Percentiles rank a stretch among this genome's conserved stretches.
Evolutionary conservation across 2,888 invertebrate species (phyloP).

Genomic region (Harmothoe impar): DNA sequence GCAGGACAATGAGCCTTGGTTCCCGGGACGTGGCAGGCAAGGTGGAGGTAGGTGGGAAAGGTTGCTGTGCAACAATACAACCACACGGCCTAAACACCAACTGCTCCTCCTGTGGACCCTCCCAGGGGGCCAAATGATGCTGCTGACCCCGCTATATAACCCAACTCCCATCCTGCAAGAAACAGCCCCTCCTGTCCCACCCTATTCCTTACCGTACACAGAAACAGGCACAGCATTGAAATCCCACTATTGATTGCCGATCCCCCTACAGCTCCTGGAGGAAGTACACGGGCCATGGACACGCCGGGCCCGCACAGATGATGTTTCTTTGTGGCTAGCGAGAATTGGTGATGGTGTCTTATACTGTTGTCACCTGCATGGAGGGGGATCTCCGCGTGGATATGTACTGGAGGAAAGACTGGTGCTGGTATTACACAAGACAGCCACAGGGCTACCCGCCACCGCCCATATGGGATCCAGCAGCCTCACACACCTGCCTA

Average conservation of each 20-base stretch:
- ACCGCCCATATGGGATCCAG: too few species aligned
- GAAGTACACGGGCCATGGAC: background rate
- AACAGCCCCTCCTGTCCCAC: background rate
- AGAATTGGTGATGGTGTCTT: background rate
- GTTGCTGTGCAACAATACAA: background rate
- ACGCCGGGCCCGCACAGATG: background rate
- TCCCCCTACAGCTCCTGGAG: background rate
- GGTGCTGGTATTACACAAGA: background rate
- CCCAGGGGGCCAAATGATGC: background rate
- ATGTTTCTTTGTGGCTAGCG: background rate
- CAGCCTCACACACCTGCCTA: too few species aligned
- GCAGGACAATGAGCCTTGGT: background rate
- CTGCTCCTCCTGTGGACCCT: background rate
- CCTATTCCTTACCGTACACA: background rate
- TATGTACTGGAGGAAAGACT: background rate
- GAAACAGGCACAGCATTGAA: background rate
- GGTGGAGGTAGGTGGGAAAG: background rate
- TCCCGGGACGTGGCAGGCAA: background rate
- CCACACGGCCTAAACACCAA: background rate
- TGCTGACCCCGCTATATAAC: background rate
- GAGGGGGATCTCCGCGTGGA: background rate
- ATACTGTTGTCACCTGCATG: too few species aligned
- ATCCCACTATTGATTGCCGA: constrained; percentile 1
- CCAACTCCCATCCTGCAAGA: background rate
- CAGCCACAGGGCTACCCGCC: too few species aligned